Conservation (phyloP, 1,140 invertebrate genomes). For the Megalonaias nervosa region DNA sequence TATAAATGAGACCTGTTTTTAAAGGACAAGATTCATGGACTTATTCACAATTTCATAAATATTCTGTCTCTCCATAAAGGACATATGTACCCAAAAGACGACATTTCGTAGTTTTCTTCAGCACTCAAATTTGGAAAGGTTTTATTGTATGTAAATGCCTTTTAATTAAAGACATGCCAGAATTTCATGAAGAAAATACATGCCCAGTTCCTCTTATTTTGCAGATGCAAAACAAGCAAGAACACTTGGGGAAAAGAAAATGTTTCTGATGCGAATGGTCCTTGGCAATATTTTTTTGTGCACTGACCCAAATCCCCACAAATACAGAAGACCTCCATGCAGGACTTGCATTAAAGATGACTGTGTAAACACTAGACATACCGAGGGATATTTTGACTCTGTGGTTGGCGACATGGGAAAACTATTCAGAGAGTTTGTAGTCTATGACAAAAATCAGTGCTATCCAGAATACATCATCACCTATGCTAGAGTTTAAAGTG, state of each 20-base stretch:
- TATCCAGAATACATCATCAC: conserved; percentile 63
- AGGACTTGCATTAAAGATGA: conserved; percentile 31
- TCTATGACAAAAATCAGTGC: conserved; percentile 48
- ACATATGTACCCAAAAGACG: too few relatives aligned
- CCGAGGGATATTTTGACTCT: conserved; percentile 41
- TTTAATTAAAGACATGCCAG: too few relatives aligned
- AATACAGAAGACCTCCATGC: conserved; percentile 38
- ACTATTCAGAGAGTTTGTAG: conserved; percentile 58
- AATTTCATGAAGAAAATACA: too few relatives aligned
- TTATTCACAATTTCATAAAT: too few relatives aligned
- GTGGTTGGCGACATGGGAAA: conserved; percentile 45
- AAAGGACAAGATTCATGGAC: too few relatives aligned
- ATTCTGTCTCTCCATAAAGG: too few relatives aligned
- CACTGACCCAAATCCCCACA: conserved; percentile 6
- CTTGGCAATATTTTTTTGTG: conserved; percentile 39
- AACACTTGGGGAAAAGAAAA: conserved; percentile 31
- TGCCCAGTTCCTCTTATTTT: too few relatives aligned
- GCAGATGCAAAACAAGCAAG: not conserved
- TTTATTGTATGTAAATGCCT: too few relatives aligned
- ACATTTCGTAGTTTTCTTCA: too few relatives aligned
- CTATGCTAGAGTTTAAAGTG: conserved; percentile 46
- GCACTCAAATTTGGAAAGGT: too few relatives aligned
- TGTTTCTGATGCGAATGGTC: conserved; percentile 40
- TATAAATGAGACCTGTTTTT: too few relatives aligned
- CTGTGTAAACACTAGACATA: conserved; percentile 28